Evolutionary conservation across 1,140 invertebrate species (phyloP), one percentile per base, ranked within the genome.

Genomic region (Drosophila cardini): DNA sequence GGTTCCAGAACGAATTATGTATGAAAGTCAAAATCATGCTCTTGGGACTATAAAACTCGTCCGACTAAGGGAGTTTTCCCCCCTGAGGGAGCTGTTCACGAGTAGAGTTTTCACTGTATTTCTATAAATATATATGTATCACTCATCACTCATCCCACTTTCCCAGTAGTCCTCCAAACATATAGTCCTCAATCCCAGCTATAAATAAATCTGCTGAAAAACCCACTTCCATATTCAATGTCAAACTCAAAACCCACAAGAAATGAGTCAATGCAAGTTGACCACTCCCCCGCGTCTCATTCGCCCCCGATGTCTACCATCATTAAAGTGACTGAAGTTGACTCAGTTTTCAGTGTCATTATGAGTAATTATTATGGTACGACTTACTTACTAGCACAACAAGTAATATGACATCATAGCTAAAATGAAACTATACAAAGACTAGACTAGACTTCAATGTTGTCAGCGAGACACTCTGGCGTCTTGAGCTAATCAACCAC

Each of bases 261-360:
- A 11, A 10, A 50, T 62, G 50, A 55, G 38, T 71, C 68, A 63
- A 56, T 63, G 40, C 48, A 61, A 57, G 10, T 5, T 13, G 13
- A 0, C n/a, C 50, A 13, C 15, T 30, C 4, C 15, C 10, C 1
- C 42, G 13, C 34, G n/a, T 15, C 21, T 21, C 21, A 4, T 13
- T 0, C 38, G 5, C 9, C 7, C 21, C 16, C 2, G 0, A 8
- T 18, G 2, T 3, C 21, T 26, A 18, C 50, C 10, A 38, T 48
- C 8, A 38, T 48, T 5, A 36, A 56, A 13, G 56, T 46, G 52
- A 18, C 10, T 53, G 46, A 63, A 13, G 53, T 67, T 60, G 55
- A 60, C 36, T 65, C 69, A 72, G 61, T 64, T 58, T 58, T 43
- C 45, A 72, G 45, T 43, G 48, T 57, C 62, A 67, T 48, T 43